Evolutionary conservation across 1,140 invertebrate species (phyloP), one percentile per base, ranked within the genome.

Genomic region (Mamestra configurata): DNA sequence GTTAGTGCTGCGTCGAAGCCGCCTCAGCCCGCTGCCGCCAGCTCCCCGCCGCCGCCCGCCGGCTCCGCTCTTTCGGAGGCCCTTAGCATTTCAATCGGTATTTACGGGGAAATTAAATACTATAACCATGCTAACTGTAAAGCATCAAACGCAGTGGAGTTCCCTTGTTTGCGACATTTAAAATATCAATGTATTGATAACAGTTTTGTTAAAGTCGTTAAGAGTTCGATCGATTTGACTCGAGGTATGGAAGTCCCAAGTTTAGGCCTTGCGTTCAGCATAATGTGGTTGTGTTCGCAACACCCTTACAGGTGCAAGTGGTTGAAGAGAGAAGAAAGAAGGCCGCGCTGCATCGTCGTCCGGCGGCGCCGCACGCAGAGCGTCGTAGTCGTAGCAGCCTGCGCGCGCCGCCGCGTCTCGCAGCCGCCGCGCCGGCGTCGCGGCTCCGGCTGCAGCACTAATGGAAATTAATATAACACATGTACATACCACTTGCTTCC

Each of bases 241-340:
- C 91, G 85, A 71, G 88, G 91, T 91, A 90, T 77, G 92, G 93
- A 94, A 94, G 93, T 91, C 73, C 84, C 86, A 43, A 77, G 27
- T 64, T 84, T 93, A 93, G 93, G 93, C 88, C 84, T 90, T 91
- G 89, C 87, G 93, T 90, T 93, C 93, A 94, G 91, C 90, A 95
- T 95, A 94, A 95, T 94, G 89, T 94, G 92, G 93, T 92, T 93
- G 92, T 92, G 89, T 93, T 93, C 92, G 91, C 93, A 93, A 93
- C 88, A 89, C 93, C 91, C 92, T 95, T 95, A 88, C 93, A 95
- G 93, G 91, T 95, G 88, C 88, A 91, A 93, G 91, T 88, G 84
- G 77, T 82, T 55, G 90, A 93, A 93, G 90, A 91, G 71, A 79
- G 89, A 89, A 93, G 84, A 84, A 37, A 80, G 80, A 79, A 77